These are phyloP conservation scores for Macrocentrus cingulum DNA, from an alignment of 1,140 invertebrate species.

Conservation along the genomic window DNA sequence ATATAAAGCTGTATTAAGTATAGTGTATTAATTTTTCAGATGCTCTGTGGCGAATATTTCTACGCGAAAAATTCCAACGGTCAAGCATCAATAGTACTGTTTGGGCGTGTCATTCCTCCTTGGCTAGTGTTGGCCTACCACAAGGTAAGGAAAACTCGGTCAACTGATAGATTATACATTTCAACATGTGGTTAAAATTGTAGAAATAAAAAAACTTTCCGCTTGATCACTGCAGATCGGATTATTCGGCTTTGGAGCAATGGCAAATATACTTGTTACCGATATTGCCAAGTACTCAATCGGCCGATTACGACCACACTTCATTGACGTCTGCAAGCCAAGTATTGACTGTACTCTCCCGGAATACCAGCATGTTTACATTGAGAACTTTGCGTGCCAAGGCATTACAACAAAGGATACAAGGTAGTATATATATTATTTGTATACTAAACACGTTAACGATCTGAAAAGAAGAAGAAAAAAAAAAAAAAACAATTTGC, in stretches of 20 bases:
- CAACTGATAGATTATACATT: neutral
- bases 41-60: conserved; percentile 65
- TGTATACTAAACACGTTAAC: conserved; percentile 3
- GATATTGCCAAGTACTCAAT: conserved; percentile 91
- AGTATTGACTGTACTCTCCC: conserved; percentile 62
- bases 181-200: neutral
- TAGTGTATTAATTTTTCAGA: conserved; percentile 59
- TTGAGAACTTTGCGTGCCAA: conserved; percentile 66
- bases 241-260: conserved; percentile 84
- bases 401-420: conserved; percentile 69
- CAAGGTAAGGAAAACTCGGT: conserved; percentile 42
- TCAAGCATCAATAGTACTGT: conserved; percentile 51
- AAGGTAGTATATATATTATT: conserved; percentile 58
- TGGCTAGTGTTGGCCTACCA: conserved; percentile 75
- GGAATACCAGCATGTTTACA: conserved; percentile 65
- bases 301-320: conserved; percentile 89
- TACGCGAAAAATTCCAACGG: conserved; percentile 55
- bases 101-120: conserved; percentile 65
- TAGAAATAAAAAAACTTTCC: neutral
- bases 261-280: conserved; percentile 78
- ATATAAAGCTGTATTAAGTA: no score
- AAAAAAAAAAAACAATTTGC: no score
- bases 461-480: no score
- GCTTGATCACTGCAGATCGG: conserved; percentile 60
- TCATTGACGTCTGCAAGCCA: conserved; percentile 75